Base-by-base conservation (phyloP, 1,140 invertebrate species). In the Drosophila rhopaloa region DNA sequence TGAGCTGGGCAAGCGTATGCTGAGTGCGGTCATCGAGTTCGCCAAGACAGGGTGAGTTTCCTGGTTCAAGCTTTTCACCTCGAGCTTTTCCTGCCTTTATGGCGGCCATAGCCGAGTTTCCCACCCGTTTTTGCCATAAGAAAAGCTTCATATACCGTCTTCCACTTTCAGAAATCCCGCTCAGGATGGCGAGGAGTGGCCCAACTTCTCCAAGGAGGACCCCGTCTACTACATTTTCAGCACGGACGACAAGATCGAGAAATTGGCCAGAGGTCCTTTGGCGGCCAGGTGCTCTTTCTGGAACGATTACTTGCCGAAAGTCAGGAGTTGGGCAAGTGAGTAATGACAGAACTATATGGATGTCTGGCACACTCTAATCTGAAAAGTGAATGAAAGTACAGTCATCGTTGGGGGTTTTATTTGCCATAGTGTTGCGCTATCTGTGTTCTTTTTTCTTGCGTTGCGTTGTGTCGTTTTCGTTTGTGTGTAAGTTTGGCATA, bases 251-350 rank as follows among this genome's bases (percentile, higher is more conserved):
- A 91, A 92, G 77, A 90, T 83, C 43, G 91, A 93, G 93, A 92
- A 92, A 60, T 55, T 92, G 10, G 96, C 96, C 4, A 95, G 95
- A 72, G 98, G 97, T 56, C 97, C 97, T 1, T 93, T 97, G 48
- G 95, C 97, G 47, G 96, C 96, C 41, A 94, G 97, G 19, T 99
- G 98, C 91, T 97, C 97, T 46, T 99, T 99, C 93, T 99, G 98
- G 98, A 98, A 98, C 86, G 95, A 97, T 63, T 98, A 98, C 93
- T 94, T 99, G 86, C 98, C 98, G 48, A 95, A 96, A 92, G 95
- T 97, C 66, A 95, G 95, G 92, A 95, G 95, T 93, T 94, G 95
- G 93, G 94, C 95, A 94, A 95, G 95, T 96, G 93, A 86, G 92
- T 92, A 74, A 76, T 19, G 4, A 29, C 10, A n/a, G 2, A 13